Evolutionary conservation across 2,888 invertebrate genomes (phyloP), one percentile per base, ranked within the genome.

Genomic region (Cantharis flavilabris): DNA sequence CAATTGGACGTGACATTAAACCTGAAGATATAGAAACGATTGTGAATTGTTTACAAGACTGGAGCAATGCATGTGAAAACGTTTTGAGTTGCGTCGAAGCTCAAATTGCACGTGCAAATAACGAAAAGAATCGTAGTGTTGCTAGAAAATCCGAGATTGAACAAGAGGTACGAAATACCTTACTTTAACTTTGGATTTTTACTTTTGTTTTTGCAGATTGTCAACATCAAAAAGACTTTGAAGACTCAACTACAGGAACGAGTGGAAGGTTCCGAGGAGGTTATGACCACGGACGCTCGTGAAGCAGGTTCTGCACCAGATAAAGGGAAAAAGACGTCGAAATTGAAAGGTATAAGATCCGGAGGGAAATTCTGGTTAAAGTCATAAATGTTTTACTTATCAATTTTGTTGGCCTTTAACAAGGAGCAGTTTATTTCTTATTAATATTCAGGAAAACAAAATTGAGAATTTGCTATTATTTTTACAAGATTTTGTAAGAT

Each of bases 51-150:
- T 89, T 97, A 23, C 93, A 95, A 67, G 94, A 95, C 81, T 97
- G 98, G 98, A 97, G 97, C 86, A 93, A 95, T 80, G 92, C 95
- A 2, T 98, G 98, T 86, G 97, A 98, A 86, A 93, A 94, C 3
- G 96, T 98, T 23, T 91, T 98, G 75, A 92, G 92, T 79, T 97
- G 96, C 81, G 96, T 98, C 9, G 97, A 98, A 86, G 92, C 93
- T 73, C 98, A 98, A 89, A 97, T 98, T 81, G 92, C 92, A 79
- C 90, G 94, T 72, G 98, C 98, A 0, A 98, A 98, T 88, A 88
- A 90, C 9, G 95, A 96, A 84, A 98, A 98, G 87, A 94, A 95
- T 77, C 92, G 92, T 80, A 93, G 95, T 71, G 92, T 95, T 30
- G 92, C 93, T 84, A 94, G 96, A 82, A 95, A 95, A 84, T 93